Percentiles rank a stretch among this genome's conserved stretches.
These are phyloP conservation scores for Microdon myrmicae DNA, from an alignment of 2,888 invertebrate species.

Conservation along the genomic window DNA sequence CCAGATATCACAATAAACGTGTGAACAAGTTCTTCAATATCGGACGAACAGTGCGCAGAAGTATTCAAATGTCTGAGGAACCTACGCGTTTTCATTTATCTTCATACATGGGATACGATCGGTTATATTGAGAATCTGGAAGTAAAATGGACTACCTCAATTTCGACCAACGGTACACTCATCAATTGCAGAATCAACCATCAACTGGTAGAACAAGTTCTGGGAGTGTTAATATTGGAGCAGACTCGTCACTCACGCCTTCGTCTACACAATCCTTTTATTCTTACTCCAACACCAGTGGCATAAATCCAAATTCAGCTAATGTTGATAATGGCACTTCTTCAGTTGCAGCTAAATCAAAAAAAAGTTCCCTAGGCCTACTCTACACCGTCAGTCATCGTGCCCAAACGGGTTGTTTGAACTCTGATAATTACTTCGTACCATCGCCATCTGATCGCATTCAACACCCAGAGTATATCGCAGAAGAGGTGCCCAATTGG, in stretches of 20 bases:
- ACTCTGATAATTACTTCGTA: constrained; percentile 32
- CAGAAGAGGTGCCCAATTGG: constrained; percentile 59
- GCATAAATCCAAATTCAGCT: constrained; percentile 29
- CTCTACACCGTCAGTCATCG: constrained; percentile 78
- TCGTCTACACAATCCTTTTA: constrained; percentile 59
- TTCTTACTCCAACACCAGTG: constrained; percentile 60
- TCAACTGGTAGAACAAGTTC: constrained; percentile 9
- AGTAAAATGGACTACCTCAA: constrained; percentile 55
- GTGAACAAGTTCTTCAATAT: no score
- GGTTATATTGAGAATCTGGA: constrained; percentile 62
- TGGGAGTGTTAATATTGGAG: no score
- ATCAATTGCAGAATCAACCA: constrained; percentile 42
- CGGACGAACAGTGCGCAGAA: no score
- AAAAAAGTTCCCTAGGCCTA: constrained; percentile 63
- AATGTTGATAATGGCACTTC: constrained; percentile 20
- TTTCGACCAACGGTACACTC: constrained; percentile 41
- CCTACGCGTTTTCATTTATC: constrained; percentile 56
- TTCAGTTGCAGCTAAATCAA: constrained; percentile 40
- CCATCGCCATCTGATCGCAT: constrained; percentile 26
- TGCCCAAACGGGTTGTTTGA: constrained; percentile 56
- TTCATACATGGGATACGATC: constrained; percentile 65
- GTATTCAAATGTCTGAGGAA: constrained; percentile 49
- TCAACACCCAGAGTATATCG: constrained; percentile 56
- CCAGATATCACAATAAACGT: no score
- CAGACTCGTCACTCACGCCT: constrained; percentile 24